phyloP scores from a whole-genome alignment of 2,888 invertebrate genomes.

The Eristalis tenax region DNA sequence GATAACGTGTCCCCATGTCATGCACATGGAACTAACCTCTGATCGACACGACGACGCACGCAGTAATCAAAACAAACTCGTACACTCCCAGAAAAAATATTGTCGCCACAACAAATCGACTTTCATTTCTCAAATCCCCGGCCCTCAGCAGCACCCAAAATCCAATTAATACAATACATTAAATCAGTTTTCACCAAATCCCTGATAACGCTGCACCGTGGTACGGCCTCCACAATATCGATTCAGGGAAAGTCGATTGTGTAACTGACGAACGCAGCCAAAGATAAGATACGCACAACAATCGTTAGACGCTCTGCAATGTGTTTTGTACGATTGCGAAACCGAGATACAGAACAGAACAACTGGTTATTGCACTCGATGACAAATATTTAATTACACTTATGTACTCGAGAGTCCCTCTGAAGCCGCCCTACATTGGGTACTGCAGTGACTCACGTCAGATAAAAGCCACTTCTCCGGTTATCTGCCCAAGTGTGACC shows the following conservation, averaged over 20 bases:
- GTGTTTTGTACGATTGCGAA: constrained; percentile 40
- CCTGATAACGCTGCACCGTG: constrained; percentile 10
- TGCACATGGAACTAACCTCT: constrained; percentile 40
- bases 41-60: constrained; percentile 14
- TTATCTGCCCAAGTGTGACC: constrained; percentile 32
- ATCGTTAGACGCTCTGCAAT: not conserved
- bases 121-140: not conserved
- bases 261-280: constrained; percentile 1
- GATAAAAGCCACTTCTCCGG: constrained; percentile 19
- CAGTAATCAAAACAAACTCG: constrained; percentile 19
- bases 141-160: constrained; percentile 8
- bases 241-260: constrained; percentile 3
- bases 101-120: not conserved
- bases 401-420: not conserved
- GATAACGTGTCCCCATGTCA: constrained; percentile 4
- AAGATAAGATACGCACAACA: constrained; percentile 48
- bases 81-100: not conserved
- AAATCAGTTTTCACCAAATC: constrained; percentile 9
- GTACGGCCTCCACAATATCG: constrained; percentile 13
- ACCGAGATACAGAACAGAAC: not conserved
- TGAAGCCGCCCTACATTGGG: not conserved
- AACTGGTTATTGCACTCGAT: constrained; percentile 32
- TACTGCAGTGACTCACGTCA: constrained; percentile 36
- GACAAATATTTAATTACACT: constrained; percentile 37
- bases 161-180: constrained; percentile 18